Conservation (phyloP, 2,888 invertebrate species). For the Thysanoteuthis rhombus region DNA sequence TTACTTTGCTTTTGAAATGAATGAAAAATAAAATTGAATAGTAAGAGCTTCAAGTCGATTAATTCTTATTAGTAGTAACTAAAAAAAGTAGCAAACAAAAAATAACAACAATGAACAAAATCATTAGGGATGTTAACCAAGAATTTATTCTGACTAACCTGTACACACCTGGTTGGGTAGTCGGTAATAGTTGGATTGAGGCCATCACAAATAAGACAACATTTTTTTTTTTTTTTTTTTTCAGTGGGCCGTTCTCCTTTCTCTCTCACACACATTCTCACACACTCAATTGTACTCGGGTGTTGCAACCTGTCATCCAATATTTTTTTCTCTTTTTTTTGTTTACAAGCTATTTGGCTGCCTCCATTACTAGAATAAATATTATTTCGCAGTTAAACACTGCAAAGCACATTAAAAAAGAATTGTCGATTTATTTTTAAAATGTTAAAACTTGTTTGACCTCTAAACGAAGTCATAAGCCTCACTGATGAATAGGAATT, state of each 20-base stretch:
- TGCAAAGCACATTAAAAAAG: not conserved
- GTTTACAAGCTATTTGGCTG: not conserved
- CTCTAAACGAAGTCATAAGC: not conserved
- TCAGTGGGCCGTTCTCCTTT: not conserved
- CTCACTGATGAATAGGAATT: not conserved
- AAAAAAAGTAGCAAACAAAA: not conserved
- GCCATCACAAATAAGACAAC: not conserved
- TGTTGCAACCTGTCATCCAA: not conserved
- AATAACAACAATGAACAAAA: not conserved
- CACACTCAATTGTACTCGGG: not conserved
- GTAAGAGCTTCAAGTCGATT: no score
- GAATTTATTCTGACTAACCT: conserved; percentile 25
- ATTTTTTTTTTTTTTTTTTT: not conserved
- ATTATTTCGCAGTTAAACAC: conserved; percentile 12
- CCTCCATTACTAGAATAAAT: not conserved
- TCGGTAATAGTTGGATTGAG: conserved; percentile 16
- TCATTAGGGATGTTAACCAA: conserved; percentile 2
- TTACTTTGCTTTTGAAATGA: no score
- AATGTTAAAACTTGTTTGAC: not conserved
- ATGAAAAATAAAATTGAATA: no score
- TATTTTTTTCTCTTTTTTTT: not conserved
- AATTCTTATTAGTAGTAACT: no score
- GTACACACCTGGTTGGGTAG: conserved; percentile 26
- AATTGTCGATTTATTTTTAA: no score
- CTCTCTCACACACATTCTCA: not conserved